Percentiles rank a stretch among this genome's conserved stretches.
phyloP scores from a whole-genome alignment of 2,888 invertebrate species.

The Caenorhabditis afra region DNA sequence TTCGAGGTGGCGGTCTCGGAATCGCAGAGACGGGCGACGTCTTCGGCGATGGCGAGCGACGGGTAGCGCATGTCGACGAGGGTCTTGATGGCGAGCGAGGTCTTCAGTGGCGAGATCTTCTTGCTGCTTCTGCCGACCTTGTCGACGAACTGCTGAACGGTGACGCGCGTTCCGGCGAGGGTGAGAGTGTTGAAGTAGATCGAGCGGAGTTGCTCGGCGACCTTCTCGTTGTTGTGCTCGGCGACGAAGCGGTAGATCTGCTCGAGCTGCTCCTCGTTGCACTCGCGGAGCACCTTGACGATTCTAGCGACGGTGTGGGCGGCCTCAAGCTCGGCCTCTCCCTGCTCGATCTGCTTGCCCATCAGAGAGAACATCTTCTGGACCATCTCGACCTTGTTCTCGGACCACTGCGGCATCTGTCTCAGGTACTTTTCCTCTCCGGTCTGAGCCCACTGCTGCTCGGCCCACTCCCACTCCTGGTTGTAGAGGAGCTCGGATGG shows the following conservation, averaged over 20 bases:
- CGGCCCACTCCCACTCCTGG: slow-evolving; percentile 66
- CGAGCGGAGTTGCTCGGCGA: slow-evolving; percentile 65
- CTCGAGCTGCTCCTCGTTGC: slow-evolving; percentile 70
- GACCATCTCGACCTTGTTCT: slow-evolving; percentile 66
- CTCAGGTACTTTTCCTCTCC: slow-evolving; percentile 68
- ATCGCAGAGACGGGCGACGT: slow-evolving; percentile 63
- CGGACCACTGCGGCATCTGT: slow-evolving; percentile 55
- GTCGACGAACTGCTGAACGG: slow-evolving; percentile 68
- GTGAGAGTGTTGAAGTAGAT: slow-evolving; percentile 72
- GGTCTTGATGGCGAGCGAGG: slow-evolving; percentile 67
- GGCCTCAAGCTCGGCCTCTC: slow-evolving; percentile 61
- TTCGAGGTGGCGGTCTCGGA: slow-evolving; percentile 49
- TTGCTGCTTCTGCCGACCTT: slow-evolving; percentile 68
- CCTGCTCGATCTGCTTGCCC: slow-evolving; percentile 63
- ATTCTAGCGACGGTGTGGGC: slow-evolving; percentile 68
- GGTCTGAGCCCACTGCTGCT: slow-evolving; percentile 69
- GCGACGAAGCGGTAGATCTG: slow-evolving; percentile 50
- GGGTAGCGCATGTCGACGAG: slow-evolving; percentile 69
- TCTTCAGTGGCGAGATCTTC: slow-evolving; percentile 66
- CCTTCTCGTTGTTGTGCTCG: slow-evolving; percentile 61
- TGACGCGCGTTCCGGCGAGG: slow-evolving; percentile 70
- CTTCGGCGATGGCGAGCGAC: slow-evolving; percentile 63
- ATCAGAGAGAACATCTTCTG: slow-evolving; percentile 61
- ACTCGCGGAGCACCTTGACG: slow-evolving; percentile 70
- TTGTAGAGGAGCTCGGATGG: slow-evolving; percentile 67